Evolutionary conservation across 2,888 invertebrate species (phyloP).

Genomic region (Nudaria mundana): DNA sequence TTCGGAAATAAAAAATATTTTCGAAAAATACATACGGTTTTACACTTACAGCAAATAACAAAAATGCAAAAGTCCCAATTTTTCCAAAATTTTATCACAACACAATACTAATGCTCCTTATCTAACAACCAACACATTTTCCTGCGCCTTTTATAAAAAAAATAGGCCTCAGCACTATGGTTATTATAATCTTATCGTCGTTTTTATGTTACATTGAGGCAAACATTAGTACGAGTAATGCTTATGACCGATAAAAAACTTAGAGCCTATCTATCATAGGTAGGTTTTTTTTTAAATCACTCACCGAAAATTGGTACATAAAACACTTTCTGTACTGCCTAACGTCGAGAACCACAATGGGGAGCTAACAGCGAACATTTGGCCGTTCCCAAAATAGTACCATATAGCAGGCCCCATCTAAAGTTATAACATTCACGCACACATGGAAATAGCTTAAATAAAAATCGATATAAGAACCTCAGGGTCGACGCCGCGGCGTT

Average conservation of each 20-base stretch:
- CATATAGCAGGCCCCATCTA: conserved; percentile 68
- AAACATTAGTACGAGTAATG: conserved; percentile 45
- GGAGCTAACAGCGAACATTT: conserved; percentile 64
- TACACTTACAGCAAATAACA: too few relatives aligned
- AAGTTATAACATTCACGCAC: conserved; percentile 71
- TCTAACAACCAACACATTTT: conserved; percentile 21
- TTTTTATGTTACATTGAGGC: conserved; percentile 23
- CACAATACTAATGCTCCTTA: conserved; percentile 5
- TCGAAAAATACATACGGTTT: too few relatives aligned
- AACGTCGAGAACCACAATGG: conserved; percentile 36
- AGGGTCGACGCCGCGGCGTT: conserved; percentile 23
- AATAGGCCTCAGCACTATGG: conserved; percentile 31
- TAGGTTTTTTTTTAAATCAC: conserved; percentile 29
- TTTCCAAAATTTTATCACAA: too few relatives aligned
- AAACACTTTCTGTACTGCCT: conserved; percentile 23
- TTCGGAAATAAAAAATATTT: too few relatives aligned
- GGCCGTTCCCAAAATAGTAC: conserved; percentile 76
- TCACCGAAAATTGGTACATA: conserved; percentile 24
- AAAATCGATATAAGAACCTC: conserved; percentile 68
- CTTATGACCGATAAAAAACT: conserved; percentile 54
- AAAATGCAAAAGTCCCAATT: too few relatives aligned
- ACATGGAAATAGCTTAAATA: conserved; percentile 50
- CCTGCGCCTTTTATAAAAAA: conserved; percentile 23
- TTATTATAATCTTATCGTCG: conserved; percentile 36
- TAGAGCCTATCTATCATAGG: conserved; percentile 24